A percentile compares a stretch with the other conserved stretches of the same genome.
These are phyloP conservation scores for Trichonephila inaurata DNA, from an alignment of 1,140 invertebrate genomes.

Conservation along the genomic window DNA sequence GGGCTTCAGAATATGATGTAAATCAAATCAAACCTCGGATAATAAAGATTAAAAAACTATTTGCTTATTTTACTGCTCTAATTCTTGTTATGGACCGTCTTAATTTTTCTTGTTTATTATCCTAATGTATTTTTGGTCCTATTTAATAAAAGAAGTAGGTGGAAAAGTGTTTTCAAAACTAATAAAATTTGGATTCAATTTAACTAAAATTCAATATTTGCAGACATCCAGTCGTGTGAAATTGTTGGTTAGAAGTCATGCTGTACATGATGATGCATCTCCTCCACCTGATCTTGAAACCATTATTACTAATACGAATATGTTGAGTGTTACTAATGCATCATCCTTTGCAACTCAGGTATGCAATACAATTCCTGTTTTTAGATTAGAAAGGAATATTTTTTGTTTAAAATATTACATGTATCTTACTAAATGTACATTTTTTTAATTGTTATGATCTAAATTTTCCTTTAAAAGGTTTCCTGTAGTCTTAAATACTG, in stretches of 20 bases:
- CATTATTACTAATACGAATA: conserved; percentile 78
- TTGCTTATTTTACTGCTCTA: too few relatives aligned
- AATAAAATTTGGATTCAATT: neutral
- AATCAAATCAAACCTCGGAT: too few relatives aligned
- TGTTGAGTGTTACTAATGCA: conserved; percentile 79
- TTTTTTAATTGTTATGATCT: too few relatives aligned
- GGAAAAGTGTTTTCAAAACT: neutral
- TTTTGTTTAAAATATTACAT: neutral
- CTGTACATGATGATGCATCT: conserved; percentile 92
- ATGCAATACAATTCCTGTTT: neutral
- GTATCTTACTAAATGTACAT: neutral
- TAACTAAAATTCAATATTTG: conserved; percentile 3
- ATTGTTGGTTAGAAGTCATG: conserved; percentile 92
- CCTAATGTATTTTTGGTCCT: neutral
- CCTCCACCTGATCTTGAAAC: conserved; percentile 87
- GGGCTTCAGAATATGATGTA: too few relatives aligned
- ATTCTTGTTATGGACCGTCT: too few relatives aligned
- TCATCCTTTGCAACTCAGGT: conserved; percentile 80
- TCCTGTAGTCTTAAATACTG: neutral
- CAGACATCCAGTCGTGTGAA: conserved; percentile 83
- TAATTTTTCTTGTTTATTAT: neutral
- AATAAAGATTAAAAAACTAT: too few relatives aligned
- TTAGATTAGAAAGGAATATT: neutral
- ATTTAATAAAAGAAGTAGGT: neutral
- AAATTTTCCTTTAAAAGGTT: too few relatives aligned